These are phyloP conservation scores for Sacculina carcini DNA, from an alignment of 2,888 invertebrate genomes.

Conservation along the genomic window DNA sequence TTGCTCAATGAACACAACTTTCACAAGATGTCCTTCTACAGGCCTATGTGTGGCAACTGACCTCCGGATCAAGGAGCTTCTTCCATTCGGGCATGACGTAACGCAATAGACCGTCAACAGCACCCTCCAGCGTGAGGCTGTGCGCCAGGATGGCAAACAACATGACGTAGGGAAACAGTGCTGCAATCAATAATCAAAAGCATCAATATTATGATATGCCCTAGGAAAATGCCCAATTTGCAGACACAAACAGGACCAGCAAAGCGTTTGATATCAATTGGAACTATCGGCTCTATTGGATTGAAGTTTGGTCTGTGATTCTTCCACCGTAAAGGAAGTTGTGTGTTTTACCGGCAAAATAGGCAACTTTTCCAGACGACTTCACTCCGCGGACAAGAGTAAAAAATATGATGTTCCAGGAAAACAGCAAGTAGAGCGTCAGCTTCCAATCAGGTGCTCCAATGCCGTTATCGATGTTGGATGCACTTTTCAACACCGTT, in stretches of 20 bases:
- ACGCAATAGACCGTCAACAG: slow-evolving; percentile 42
- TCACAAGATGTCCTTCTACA: not conserved
- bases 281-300: too few species aligned
- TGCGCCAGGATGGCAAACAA: slow-evolving; percentile 41
- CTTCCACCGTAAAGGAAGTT: too few species aligned
- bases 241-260: too few species aligned
- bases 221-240: too few species aligned
- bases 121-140: slow-evolving; percentile 36
- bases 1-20: not conserved
- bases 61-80: slow-evolving; percentile 38
- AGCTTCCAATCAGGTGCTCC: slow-evolving; percentile 39
- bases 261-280: too few species aligned
- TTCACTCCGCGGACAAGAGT: slow-evolving; percentile 44
- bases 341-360: slow-evolving; percentile 38
- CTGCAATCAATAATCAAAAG: too few species aligned
- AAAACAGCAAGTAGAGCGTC: slow-evolving; percentile 32
- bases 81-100: slow-evolving; percentile 54
- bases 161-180: slow-evolving; percentile 54
- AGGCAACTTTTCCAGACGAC: slow-evolving; percentile 53
- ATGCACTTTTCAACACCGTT: too few species aligned
- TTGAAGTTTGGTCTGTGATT: too few species aligned
- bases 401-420: slow-evolving; percentile 40
- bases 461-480: slow-evolving; percentile 15
- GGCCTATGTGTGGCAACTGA: slow-evolving; percentile 22
- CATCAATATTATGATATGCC: too few species aligned